Conservation (phyloP, 1,140 invertebrate species). For the Platorchestia sp. region DNA sequence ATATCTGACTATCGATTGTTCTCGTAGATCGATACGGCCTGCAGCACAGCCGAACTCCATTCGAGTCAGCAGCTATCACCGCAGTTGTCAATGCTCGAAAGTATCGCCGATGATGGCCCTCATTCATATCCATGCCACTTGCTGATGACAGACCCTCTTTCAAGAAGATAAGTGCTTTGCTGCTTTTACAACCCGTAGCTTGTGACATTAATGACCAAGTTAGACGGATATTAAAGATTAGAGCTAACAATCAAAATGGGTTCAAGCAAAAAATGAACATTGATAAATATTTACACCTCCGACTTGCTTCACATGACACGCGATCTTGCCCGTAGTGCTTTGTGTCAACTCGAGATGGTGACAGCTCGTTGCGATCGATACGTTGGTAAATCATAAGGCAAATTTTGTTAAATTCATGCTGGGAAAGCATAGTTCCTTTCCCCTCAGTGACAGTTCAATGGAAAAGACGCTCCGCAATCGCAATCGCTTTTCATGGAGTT, state of each 20-base stretch:
- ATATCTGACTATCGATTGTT: too few relatives aligned
- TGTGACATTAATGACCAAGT: not conserved
- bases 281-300: not conserved
- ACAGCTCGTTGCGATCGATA: not conserved
- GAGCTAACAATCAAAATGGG: not conserved
- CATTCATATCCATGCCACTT: not conserved
- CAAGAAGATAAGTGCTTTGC: not conserved
- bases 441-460: not conserved
- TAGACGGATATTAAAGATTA: not conserved
- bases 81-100: not conserved
- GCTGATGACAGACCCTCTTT: not conserved
- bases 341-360: not conserved
- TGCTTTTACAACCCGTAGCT: not conserved
- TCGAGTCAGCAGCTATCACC: too few relatives aligned
- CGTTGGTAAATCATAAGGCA: not conserved
- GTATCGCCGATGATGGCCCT: not conserved
- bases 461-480: too few relatives aligned
- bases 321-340: not conserved
- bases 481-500: not conserved
- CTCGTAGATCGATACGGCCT: too few relatives aligned
- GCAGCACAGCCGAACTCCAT: too few relatives aligned
- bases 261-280: not conserved
- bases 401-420: not conserved
- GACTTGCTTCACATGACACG: too few relatives aligned
- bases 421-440: not conserved